Evolutionary conservation across 2,888 invertebrate species (phyloP).

Genomic region (Schizotus pectinicornis): DNA sequence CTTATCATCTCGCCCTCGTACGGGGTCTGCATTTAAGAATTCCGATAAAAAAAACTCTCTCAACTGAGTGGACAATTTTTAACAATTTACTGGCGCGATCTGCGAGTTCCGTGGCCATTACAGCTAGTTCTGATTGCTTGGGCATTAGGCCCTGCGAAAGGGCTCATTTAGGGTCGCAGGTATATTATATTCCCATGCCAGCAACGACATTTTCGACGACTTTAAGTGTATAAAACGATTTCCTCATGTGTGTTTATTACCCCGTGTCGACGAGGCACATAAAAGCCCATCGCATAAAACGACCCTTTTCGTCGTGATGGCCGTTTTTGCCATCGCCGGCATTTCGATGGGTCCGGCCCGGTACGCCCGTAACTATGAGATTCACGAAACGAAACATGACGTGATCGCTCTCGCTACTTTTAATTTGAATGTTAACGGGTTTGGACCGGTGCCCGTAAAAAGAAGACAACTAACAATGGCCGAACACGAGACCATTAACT

Average conservation of each 20-base stretch:
- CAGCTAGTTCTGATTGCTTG: too few relatives aligned
- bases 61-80: too few relatives aligned
- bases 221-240: constrained; percentile 22
- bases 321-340: background rate
- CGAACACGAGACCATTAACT: constrained; percentile 13
- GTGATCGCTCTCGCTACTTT: constrained; percentile 10
- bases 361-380: constrained; percentile 6
- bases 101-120: too few relatives aligned
- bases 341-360: constrained; percentile 4
- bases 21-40: too few relatives aligned
- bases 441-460: constrained; percentile 13
- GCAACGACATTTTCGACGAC: constrained; percentile 2
- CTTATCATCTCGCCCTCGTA: too few relatives aligned
- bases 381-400: constrained; percentile 12
- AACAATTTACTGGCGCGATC: too few relatives aligned
- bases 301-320: constrained; percentile 4
- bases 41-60: too few relatives aligned
- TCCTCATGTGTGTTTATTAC: constrained; percentile 26
- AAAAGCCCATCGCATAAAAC: constrained; percentile 19
- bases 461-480: background rate
- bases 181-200: background rate
- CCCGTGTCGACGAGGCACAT: constrained; percentile 13
- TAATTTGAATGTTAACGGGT: constrained; percentile 20
- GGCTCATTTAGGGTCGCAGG: background rate
- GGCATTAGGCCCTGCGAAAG: too few relatives aligned